Evolutionary conservation across 2,797 vertebrate genomes (phyloP), one percentile per base, ranked within the genome.

Genomic region (Lutjanus argentimaculatus): DNA sequence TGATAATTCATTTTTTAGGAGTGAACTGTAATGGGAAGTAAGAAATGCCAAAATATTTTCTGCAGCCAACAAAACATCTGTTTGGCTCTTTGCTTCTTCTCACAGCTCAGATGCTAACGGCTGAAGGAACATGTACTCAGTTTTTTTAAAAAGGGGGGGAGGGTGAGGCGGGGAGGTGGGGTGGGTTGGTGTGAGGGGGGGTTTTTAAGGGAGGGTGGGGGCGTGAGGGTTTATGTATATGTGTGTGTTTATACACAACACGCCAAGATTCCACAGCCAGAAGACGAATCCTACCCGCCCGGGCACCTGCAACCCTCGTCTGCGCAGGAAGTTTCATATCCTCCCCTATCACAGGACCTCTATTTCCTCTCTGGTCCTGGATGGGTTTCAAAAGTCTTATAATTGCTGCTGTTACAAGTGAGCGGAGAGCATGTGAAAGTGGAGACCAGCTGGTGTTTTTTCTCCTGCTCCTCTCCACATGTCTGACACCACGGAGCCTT

Each of bases 291-390:
- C 93, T 88, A 88, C 52, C 91, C 10, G 87, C 52, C 91, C 10
- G 87, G 94, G 95, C 96, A 98, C 96, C 96, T 97, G 96, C 92
- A 90, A 93, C 89, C 80, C 89, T 92, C 77, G 94, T 95, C 95
- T 96, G 93, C 46, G 91, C 96, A 97, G 96, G 96, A 98, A 97
- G 95, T 95, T 94, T 96, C 96, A 96, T 96, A 95, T 96, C 95
- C 96, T 97, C 95, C 95, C 94, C 93, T 92, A 95, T 95, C 92
- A 94, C 90, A 80, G 93, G 94, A 96, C 91, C 93, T 94, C 91
- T 80, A 95, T 95, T 96, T 97, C 93, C 95, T 95, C 87, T 94
- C 88, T 86, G 86, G 84, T 73, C 80, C 87, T 95, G 93, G 95
- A 96, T 88, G 85, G 46, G 68, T 92, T 96, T 95, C 94, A 95